Evolutionary conservation across 2,888 invertebrate genomes (phyloP).

Genomic region (Deroplatys truncata): DNA sequence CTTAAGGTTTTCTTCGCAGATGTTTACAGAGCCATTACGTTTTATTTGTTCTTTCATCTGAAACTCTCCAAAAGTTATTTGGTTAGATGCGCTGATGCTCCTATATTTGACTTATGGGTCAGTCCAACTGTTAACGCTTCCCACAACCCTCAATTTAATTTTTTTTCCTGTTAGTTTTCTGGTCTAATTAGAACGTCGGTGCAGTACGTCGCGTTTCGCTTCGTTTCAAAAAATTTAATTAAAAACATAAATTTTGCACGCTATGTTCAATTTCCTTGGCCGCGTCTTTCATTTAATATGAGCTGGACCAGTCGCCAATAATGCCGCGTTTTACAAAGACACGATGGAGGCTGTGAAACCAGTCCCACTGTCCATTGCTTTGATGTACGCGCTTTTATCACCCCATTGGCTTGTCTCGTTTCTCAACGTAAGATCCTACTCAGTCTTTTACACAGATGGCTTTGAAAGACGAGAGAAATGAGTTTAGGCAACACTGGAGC

Average conservation of each 20-base stretch:
- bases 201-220: background rate
- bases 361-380: background rate
- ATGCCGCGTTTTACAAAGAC: background rate
- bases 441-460: background rate
- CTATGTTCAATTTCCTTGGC: background rate
- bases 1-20: background rate
- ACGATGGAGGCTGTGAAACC: background rate
- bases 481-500: background rate
- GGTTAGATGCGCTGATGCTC: background rate
- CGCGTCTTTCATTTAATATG: background rate
- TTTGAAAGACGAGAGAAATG: background rate
- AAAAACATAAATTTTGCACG: background rate
- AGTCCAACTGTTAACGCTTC: background rate
- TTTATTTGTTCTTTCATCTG: background rate
- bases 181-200: background rate
- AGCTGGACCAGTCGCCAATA: background rate
- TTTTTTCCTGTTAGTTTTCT: background rate
- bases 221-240: background rate
- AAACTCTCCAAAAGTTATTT: background rate
- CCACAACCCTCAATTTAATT: background rate
- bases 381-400: background rate
- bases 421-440: background rate
- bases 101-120: background rate
- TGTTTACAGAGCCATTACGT: background rate
- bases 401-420: background rate